These are phyloP conservation scores for Andrena camellia DNA, from an alignment of 2,888 invertebrate genomes.

Conservation along the genomic window DNA sequence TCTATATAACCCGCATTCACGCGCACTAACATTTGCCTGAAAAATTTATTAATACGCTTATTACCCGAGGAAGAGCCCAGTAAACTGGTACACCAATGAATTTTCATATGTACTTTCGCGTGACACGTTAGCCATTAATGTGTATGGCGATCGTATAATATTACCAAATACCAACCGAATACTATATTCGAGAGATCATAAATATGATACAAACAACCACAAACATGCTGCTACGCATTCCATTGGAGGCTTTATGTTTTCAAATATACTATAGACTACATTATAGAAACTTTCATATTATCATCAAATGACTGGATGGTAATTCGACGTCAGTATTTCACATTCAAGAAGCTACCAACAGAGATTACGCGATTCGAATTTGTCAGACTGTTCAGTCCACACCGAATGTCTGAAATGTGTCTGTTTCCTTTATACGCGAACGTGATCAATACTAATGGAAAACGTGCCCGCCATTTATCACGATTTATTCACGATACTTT, in stretches of 20 bases:
- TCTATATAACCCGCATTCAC: not conserved
- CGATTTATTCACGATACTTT: slow-evolving; percentile 44
- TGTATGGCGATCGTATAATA: not conserved
- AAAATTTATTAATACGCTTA: slow-evolving; percentile 12
- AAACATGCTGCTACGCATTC: not conserved
- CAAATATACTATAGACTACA: no score
- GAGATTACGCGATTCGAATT: no score
- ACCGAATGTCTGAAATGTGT: no score
- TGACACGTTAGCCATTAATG: not conserved
- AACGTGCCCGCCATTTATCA: not conserved
- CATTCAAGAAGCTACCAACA: no score
- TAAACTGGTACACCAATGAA: not conserved
- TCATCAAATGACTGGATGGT: no score
- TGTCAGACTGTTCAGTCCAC: no score
- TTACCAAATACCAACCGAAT: not conserved
- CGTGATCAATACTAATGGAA: not conserved
- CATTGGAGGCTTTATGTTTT: no score
- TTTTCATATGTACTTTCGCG: slow-evolving; percentile 11
- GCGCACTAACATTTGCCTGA: not conserved
- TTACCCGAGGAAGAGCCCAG: not conserved
- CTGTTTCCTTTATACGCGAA: not conserved
- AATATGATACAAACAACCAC: not conserved
- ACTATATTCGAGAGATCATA: not conserved
- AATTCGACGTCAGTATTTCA: no score
- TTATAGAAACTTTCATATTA: no score